A percentile compares a stretch with the other conserved stretches of the same genome.
Evolutionary conservation across 2,113 vertebrate genomes (phyloP).

Genomic region (Perccottus glenii): DNA sequence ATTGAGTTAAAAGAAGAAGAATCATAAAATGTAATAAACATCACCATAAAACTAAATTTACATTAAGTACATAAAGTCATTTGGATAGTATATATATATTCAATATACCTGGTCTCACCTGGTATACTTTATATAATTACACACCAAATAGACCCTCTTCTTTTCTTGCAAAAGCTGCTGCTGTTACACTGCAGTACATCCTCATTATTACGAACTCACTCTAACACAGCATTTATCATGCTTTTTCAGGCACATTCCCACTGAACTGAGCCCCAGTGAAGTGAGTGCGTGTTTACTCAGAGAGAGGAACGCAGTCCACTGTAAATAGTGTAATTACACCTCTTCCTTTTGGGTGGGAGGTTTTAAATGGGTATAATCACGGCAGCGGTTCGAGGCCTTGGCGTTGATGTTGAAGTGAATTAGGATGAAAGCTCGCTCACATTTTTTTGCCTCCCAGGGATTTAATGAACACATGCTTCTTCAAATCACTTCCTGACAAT

Average conservation of each 20-base stretch:
- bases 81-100: too few relatives aligned
- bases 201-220: neutral
- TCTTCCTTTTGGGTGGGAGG: conserved; percentile 67
- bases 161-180: neutral
- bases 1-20: too few relatives aligned
- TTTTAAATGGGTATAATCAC: conserved; percentile 68
- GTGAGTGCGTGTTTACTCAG: conserved; percentile 20
- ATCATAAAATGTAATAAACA: too few relatives aligned
- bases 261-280: neutral
- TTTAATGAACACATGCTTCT: conserved; percentile 53
- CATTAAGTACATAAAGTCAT: too few relatives aligned
- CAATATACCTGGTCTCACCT: conserved; percentile 3
- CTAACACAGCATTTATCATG: too few relatives aligned
- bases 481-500: conserved; percentile 66
- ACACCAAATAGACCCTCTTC: neutral
- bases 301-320: conserved; percentile 37
- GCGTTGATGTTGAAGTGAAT: conserved; percentile 59
- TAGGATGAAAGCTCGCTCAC: conserved; percentile 41
- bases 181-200: conserved; percentile 2
- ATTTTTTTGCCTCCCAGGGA: conserved; percentile 51
- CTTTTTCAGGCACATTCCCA: neutral
- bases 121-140: neutral
- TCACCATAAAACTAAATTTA: too few relatives aligned
- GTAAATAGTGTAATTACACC: conserved; percentile 72
- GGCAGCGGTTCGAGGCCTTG: conserved; percentile 47